Evolutionary conservation across 2,113 vertebrate species (phyloP), one percentile per base, ranked within the genome.

Genomic region (Leuciscus idus): DNA sequence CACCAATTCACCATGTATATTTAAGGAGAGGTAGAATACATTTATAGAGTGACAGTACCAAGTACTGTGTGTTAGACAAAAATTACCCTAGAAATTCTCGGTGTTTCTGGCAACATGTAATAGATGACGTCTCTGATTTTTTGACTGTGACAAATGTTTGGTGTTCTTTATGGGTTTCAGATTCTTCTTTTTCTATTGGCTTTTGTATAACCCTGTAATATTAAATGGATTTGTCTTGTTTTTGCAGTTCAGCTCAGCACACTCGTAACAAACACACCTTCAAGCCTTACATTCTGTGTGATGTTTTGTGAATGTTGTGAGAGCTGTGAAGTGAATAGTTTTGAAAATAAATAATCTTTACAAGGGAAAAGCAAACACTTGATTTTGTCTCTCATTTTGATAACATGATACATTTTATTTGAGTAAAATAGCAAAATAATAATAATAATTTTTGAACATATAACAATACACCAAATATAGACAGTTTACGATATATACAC

Each of bases 321-420:
- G 62, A 43, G 28, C 61, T 12, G 39, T 83, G 55, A 55, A 87
- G 80, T 87, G 85, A 66, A 76, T 55, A 48, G n/a, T 83, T 66
- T 76, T 57, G 11, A 57, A 78, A 86, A 48, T 80, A 81, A 86
- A 80, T 55, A 50, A 72, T 46, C 6, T 72, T 50, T 55, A 59
- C 36, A 76, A 61, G 4, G 33, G 36, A 10, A 21, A 50, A 50
- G 36, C 33, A 57, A 81, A 57, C 11, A 73, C 26, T 48, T 46
- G 52, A 61, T 79, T 57, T 66, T 62, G 28, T 76, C 15, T 66
- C 48, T 62, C 36, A 57, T 9, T 72, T 81, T 86, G 43, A 74
- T 33, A 80, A 30, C 17, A 43, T 5, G 55, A 30, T 43, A 1
- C 7, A 61, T 59, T 59, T 81, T 73, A 81, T 61, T 61, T 33